These are phyloP conservation scores for Anoplophora glabripennis DNA, from an alignment of 1,140 invertebrate species.

Conservation along the genomic window DNA sequence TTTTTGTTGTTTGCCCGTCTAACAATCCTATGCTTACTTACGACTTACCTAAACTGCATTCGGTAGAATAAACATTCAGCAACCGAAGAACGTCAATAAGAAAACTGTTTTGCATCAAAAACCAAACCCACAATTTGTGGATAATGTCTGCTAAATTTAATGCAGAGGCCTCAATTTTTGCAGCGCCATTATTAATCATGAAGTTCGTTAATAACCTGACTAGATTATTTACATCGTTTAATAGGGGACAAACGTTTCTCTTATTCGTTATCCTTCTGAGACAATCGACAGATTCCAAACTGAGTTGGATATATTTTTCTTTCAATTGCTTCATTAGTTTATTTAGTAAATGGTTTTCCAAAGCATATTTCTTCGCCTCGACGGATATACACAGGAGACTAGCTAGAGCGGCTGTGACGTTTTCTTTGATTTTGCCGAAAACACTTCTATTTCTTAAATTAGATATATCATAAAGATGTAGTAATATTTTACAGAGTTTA, in stretches of 20 bases:
- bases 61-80: constrained; percentile 55
- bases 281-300: constrained; percentile 51
- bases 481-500: constrained; percentile 51
- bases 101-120: constrained; percentile 48
- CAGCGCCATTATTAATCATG: constrained; percentile 44
- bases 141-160: constrained; percentile 53
- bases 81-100: constrained; percentile 51
- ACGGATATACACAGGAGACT: constrained; percentile 51
- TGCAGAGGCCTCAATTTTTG: constrained; percentile 48
- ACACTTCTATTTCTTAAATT: constrained; percentile 46
- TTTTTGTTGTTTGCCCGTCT: too few relatives aligned
- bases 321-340: constrained; percentile 49
- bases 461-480: constrained; percentile 51
- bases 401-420: constrained; percentile 49
- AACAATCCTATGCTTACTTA: too few relatives aligned
- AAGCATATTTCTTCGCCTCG: constrained; percentile 50
- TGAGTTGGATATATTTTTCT: constrained; percentile 52
- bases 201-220: constrained; percentile 56
- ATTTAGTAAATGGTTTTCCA: constrained; percentile 46
- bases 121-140: constrained; percentile 58
- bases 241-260: constrained; percentile 50
- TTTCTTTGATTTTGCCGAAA: constrained; percentile 44
- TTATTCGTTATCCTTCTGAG: constrained; percentile 47
- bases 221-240: constrained; percentile 51
- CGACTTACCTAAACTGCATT: constrained; percentile 53